phyloP scores from a whole-genome alignment of 2,888 invertebrate species.

The Watsonalla binaria region DNA sequence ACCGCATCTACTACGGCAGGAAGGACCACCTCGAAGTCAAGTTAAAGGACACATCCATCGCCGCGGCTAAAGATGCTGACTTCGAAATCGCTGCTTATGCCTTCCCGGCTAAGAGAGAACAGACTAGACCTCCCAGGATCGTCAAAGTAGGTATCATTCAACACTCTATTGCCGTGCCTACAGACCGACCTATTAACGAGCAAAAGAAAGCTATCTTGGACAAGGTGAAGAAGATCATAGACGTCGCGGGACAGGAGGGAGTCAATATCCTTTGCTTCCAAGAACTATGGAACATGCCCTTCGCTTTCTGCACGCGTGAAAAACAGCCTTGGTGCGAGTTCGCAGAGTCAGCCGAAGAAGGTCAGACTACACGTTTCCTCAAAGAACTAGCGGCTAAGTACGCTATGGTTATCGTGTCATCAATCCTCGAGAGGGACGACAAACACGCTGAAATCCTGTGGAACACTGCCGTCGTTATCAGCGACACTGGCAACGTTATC shows the following conservation, averaged over 20 bases:
- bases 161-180: conserved; percentile 88
- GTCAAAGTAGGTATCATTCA: conserved; percentile 94
- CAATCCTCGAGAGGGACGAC: conserved; percentile 96
- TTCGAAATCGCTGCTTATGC: conserved; percentile 72
- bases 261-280: conserved; percentile 97
- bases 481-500: conserved; percentile 90
- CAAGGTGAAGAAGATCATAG: conserved; percentile 87
- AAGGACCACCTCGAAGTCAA: conserved; percentile 56
- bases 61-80: conserved; percentile 77
- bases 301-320: conserved; percentile 98
- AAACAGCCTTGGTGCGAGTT: conserved; percentile 98
- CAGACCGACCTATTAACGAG: conserved; percentile 85
- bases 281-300: conserved; percentile 99
- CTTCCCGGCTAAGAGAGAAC: conserved; percentile 68
- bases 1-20: conserved; percentile 67
- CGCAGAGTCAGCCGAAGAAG: conserved; percentile 94
- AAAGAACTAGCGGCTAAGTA: conserved; percentile 87
- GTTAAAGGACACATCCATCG: conserved; percentile 66
- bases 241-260: conserved; percentile 87
- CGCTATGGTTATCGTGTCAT: conserved; percentile 96
- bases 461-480: conserved; percentile 98
- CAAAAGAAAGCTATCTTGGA: conserved; percentile 90
- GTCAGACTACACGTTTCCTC: conserved; percentile 91
- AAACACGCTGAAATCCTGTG: conserved; percentile 92
- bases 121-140: conserved; percentile 82